phyloP scores from a whole-genome alignment of 2,888 invertebrate species.

The Cryptus armator region DNA sequence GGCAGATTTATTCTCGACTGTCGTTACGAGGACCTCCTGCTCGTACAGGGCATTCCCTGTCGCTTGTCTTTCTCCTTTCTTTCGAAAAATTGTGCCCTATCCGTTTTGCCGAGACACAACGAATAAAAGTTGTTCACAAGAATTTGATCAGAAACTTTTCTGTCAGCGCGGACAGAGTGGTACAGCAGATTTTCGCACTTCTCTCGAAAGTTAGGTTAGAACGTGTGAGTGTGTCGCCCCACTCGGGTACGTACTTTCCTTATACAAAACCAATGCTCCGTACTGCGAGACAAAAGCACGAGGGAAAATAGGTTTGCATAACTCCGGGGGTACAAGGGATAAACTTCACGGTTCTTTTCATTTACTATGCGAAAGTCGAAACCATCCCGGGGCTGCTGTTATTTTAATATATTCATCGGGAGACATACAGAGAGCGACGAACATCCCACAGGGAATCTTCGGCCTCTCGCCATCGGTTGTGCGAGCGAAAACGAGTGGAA shows the following conservation, averaged over 20 bases:
- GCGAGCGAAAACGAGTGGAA: background rate
- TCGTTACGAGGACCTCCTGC: background rate
- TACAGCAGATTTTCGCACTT: background rate
- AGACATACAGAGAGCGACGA: background rate
- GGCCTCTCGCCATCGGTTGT: background rate
- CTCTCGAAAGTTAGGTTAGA: background rate
- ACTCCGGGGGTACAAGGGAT: background rate
- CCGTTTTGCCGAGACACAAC: background rate
- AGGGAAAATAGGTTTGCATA: slow-evolving; percentile 8
- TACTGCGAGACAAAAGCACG: background rate
- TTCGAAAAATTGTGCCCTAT: background rate
- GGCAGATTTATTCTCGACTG: slow-evolving; percentile 30
- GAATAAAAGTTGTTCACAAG: slow-evolving; percentile 22
- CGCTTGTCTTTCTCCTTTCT: background rate
- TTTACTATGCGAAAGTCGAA: background rate
- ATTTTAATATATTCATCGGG: background rate
- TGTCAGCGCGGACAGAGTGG: background rate
- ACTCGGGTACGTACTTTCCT: background rate
- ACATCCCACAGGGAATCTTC: background rate
- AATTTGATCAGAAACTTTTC: slow-evolving; percentile 37
- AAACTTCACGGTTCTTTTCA: slow-evolving; percentile 2
- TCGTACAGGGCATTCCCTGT: background rate
- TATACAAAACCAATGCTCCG: background rate
- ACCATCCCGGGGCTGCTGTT: background rate
- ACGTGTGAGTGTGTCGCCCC: background rate